Percentiles rank a stretch among this genome's conserved stretches.
These are phyloP conservation scores for Anguilla marmorata DNA, from an alignment of 2,797 vertebrate genomes.

Conservation along the genomic window DNA sequence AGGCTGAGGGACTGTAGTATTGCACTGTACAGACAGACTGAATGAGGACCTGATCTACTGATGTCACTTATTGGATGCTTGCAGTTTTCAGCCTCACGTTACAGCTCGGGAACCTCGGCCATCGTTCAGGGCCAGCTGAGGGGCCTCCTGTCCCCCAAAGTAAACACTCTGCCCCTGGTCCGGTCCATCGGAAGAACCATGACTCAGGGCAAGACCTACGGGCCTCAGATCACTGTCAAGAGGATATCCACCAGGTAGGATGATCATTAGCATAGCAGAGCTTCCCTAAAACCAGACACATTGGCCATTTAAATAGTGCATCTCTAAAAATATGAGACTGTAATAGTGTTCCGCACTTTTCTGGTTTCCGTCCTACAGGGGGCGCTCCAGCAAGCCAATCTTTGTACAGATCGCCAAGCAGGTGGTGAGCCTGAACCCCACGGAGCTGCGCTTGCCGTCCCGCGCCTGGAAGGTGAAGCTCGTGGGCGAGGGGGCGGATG, in stretches of 20 bases:
- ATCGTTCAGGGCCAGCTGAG: slow-evolving; percentile 77
- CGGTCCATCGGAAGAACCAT: slow-evolving; percentile 79
- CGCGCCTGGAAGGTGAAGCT: slow-evolving; percentile 83
- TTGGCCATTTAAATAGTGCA: neutral
- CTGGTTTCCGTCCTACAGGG: slow-evolving; percentile 57
- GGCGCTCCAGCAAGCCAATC: slow-evolving; percentile 79
- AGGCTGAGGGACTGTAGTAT: neutral
- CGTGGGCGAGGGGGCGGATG: slow-evolving; percentile 79
- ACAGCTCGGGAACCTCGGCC: slow-evolving; percentile 73
- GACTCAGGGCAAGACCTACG: slow-evolving; percentile 82
- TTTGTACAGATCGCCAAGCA: slow-evolving; percentile 81
- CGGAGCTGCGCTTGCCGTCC: slow-evolving; percentile 77
- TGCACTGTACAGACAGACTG: neutral
- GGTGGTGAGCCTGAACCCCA: slow-evolving; percentile 77
- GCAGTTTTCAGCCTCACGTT: slow-evolving; percentile 72
- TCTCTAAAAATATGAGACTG: neutral
- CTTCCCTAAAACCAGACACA: neutral
- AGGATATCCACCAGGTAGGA: slow-evolving; percentile 74
- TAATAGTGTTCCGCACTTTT: neutral
- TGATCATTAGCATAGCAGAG: neutral
- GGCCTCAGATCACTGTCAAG: slow-evolving; percentile 81
- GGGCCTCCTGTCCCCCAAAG: slow-evolving; percentile 78
- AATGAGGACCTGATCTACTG: neutral
- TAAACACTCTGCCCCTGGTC: slow-evolving; percentile 78
- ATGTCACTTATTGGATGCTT: neutral